Evolutionary conservation across 37 sponge, comb jelly and placozoan genomes (phyloP), one percentile per base, ranked within the genome.

Genomic region (Cladorhizidae sp.): DNA sequence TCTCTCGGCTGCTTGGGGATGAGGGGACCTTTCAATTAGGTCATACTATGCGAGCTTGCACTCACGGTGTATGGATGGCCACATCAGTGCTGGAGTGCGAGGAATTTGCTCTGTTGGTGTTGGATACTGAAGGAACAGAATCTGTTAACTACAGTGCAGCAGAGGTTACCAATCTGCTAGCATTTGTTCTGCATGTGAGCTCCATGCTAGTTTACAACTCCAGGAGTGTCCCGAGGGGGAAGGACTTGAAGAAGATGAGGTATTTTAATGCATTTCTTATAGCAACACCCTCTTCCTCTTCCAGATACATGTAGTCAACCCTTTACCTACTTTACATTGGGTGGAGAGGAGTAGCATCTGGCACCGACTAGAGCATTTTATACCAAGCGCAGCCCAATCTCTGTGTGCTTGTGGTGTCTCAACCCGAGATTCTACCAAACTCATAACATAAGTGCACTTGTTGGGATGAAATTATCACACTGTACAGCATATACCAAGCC

Each of bases 41-140:
- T 29, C 84, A 84, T 58, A 64, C 84, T 9, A 67, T 67, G 69
- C 35, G 75, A 25, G 55, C 57, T 2, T 70, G 71, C 57, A 84
- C 84, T 0, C 57, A 39, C 1, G 84, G 84, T 1, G 67, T 84
- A 42, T 84, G 84, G 84, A 35, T 84, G 57, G 64, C 59, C 1
- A 84, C 84, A 1, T 62, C 74, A 28, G 77, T 45, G 1, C 43
- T 84, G 1, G 84, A 84, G 45, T 84, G 70, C 43, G 76, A 84
- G 15, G 77, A 84, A 25, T 76, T 76, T 31, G 43, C 40, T 0
- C 21, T 84, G 31, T 0, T 84, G 33, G 29, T 84, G 0, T 42
- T 84, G 26, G 84, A 84, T 57, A 76, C 84, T 28, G 84, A 84
- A 32, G 84, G 84, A 5, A 84, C 40, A 1, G 84, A 64, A 2